Evolutionary conservation across 2,113 vertebrate genomes (phyloP).

Genomic region (Petroica traversi): DNA sequence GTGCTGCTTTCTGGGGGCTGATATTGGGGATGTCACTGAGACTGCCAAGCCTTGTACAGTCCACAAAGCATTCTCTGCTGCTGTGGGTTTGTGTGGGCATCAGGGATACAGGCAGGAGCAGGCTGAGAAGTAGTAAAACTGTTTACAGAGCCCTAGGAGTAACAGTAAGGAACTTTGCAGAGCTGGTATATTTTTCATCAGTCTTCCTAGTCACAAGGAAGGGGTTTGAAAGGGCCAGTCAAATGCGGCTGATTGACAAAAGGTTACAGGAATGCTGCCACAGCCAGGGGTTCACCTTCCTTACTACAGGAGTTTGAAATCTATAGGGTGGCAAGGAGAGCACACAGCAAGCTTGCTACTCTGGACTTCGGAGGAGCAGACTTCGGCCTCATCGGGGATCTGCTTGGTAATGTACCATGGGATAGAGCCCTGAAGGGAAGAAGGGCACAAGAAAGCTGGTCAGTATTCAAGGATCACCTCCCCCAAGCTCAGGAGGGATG

Average conservation of each 20-base stretch:
- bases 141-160: neutral
- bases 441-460: neutral
- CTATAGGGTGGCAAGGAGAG: neutral
- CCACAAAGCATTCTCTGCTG: neutral
- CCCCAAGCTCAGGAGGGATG: neutral
- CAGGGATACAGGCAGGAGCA: neutral
- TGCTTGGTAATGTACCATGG: neutral
- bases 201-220: neutral
- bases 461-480: neutral
- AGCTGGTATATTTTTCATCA: accelerated
- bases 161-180: neutral
- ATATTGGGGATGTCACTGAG: accelerated
- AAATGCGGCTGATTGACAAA: neutral
- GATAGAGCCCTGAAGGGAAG: neutral
- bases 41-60: neutral
- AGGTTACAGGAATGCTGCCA: neutral
- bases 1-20: neutral
- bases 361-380: neutral
- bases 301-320: neutral
- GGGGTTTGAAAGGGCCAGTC: neutral
- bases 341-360: neutral
- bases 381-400: neutral
- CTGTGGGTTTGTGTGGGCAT: neutral
- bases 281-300: neutral
- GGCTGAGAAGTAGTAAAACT: neutral